A percentile compares a stretch with the other conserved stretches of the same genome.
phyloP scores from a whole-genome alignment of 2,113 vertebrate genomes.

The Pelobates fuscus region DNA sequence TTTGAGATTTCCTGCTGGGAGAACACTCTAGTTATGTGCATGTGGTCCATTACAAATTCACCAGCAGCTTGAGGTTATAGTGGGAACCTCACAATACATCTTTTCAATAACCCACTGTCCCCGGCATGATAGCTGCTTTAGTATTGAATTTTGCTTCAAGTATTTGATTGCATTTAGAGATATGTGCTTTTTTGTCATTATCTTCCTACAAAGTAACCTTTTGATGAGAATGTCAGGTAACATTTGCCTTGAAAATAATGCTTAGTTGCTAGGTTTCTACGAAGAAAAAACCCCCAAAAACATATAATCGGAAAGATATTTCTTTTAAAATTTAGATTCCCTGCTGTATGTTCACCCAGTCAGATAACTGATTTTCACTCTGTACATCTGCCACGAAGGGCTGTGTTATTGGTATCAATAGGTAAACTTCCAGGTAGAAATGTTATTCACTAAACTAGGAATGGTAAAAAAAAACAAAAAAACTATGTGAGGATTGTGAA shows the following conservation, averaged over 20 bases:
- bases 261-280: constrained; percentile 55
- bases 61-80: constrained; percentile 50
- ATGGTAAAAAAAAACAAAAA: too few species aligned
- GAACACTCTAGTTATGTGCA: constrained; percentile 36
- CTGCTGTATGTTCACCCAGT: too few species aligned
- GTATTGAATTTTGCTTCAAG: constrained; percentile 53
- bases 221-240: constrained; percentile 56
- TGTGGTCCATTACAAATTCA: constrained; percentile 53
- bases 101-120: constrained; percentile 33
- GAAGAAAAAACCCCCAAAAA: too few species aligned
- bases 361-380: too few species aligned
- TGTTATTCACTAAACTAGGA: too few species aligned
- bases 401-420: too few species aligned
- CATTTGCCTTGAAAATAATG: constrained; percentile 56
- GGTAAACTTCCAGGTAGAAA: too few species aligned
- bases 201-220: constrained; percentile 60
- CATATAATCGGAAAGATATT: constrained; percentile 26
- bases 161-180: constrained; percentile 57
- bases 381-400: too few species aligned
- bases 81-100: constrained; percentile 46
- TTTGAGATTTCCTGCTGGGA: constrained; percentile 43
- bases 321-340: neutral
- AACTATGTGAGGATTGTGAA: too few species aligned
- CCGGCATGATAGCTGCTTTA: neutral
- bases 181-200: constrained; percentile 54